Conservation (phyloP, 2,113 vertebrate species). For the Megaceryle torquata region DNA sequence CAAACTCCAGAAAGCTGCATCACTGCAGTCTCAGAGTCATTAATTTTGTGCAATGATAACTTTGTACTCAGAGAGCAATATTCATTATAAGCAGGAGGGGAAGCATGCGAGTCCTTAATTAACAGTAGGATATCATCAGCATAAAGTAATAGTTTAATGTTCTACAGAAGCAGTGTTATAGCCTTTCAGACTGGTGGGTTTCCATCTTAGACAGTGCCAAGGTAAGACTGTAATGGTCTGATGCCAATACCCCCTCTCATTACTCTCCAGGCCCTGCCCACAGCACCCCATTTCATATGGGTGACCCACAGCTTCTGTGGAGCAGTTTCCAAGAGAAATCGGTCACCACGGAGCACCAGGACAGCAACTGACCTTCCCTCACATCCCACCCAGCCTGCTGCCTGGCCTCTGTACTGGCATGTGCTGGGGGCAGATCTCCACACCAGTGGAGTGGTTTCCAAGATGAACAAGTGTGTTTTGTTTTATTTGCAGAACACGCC, state of each 20-base stretch:
- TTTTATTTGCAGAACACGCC: background rate
- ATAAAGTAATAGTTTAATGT: slow-evolving; percentile 69
- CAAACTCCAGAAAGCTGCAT: slow-evolving; percentile 55
- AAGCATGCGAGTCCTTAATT: slow-evolving; percentile 68
- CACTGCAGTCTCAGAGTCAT: slow-evolving; percentile 58
- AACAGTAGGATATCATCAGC: slow-evolving; percentile 68
- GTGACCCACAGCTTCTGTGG: background rate
- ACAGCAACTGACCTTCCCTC: background rate
- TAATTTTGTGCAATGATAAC: slow-evolving; percentile 71
- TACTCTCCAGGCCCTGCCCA: background rate
- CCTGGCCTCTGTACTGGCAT: background rate
- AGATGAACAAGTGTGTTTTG: background rate
- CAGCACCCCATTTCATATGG: background rate
- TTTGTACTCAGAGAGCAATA: slow-evolving; percentile 66
- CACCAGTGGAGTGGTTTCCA: background rate
- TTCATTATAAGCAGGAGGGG: slow-evolving; percentile 59
- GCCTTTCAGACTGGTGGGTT: slow-evolving; percentile 40
- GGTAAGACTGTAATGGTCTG: background rate
- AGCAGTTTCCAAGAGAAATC: background rate
- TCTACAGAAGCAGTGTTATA: slow-evolving; percentile 17
- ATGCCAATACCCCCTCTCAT: background rate
- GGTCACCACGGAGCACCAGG: accelerated
- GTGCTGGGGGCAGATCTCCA: background rate
- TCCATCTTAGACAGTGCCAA: slow-evolving; percentile 9
- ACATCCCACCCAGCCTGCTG: background rate